Evolutionary conservation across 2,888 invertebrate genomes (phyloP), one percentile per base, ranked within the genome.

Genomic region (Dioctria rufipes): DNA sequence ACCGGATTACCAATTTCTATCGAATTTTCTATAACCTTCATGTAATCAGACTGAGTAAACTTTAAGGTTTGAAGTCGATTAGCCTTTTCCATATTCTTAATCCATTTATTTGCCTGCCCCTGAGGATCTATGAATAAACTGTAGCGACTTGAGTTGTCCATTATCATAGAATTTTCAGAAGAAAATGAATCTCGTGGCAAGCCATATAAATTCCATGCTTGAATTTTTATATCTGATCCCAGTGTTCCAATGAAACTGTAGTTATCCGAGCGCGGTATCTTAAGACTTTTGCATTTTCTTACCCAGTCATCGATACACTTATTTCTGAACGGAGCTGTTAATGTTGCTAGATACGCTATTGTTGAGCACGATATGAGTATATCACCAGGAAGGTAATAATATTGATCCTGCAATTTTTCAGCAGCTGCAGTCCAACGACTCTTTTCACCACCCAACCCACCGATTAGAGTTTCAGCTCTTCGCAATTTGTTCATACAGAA

Each of bases 111-210:
- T 46, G 97, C 97, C 87, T 97, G 97, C 8, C 94, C 95, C 89
- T 97, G 97, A 0, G 97, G 97, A 89, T 98, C 97, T 83, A 98
- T 95, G 88, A 97, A 94, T 51, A 98, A 91, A 1, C 97, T 96
- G 94, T 96, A 97, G 51, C 97, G 92, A 25, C 94, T 92, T 0
- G 97, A 96, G 88, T 94, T 94, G 61, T 92, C 92, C 83, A 95
- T 94, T 81, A 97, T 92, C 66, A 97, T 95, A 3, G 95, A 96
- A 82, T 96, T 97, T 88, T 97, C 97, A 51, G 96, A 94, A 0
- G 96, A 96, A 84, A 97, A 92, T 9, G 92, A 91, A 88, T 97
- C 97, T 6, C 95, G 92, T 0, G 97, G 97, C 65, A 97, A 89
- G 0, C 96, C 97, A 86, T 94, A 93, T 85, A 97, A 92, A 86